Percentiles rank a stretch among this genome's conserved stretches.
These are phyloP conservation scores for Cherax quadricarinatus DNA, from an alignment of 1,140 invertebrate genomes.

Conservation along the genomic window DNA sequence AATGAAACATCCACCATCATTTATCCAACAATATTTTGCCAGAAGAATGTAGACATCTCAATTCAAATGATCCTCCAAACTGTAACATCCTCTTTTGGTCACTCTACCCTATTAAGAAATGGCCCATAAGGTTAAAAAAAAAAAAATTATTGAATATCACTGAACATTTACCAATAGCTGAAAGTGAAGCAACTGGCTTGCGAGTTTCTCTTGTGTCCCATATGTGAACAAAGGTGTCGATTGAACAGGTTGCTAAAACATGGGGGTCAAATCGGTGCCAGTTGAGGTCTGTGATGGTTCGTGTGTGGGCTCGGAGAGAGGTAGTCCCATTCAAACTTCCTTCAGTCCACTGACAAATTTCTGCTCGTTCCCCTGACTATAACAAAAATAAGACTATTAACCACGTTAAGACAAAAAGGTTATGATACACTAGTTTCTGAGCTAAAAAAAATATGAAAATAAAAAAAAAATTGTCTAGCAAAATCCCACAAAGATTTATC, in stretches of 20 bases:
- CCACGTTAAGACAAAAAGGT: not conserved
- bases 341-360: constrained; percentile 86
- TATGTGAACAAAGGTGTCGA: constrained; percentile 94
- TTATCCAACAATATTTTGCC: too few species aligned
- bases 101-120: too few species aligned
- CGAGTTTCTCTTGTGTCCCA: constrained; percentile 94
- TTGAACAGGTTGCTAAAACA: constrained; percentile 92
- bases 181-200: constrained; percentile 87
- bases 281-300: constrained; percentile 94
- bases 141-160: too few species aligned
- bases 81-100: too few species aligned
- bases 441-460: not conserved
- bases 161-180: constrained; percentile 82
- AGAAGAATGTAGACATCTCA: too few species aligned
- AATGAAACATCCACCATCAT: too few species aligned
- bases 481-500: too few species aligned
- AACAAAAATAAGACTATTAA: not conserved
- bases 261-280: constrained; percentile 95
- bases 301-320: constrained; percentile 89
- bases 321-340: constrained; percentile 83
- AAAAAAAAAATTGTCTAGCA: not conserved
- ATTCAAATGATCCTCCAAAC: too few species aligned
- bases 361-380: constrained; percentile 82
- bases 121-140: too few species aligned
- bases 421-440: too few species aligned